Evolutionary conservation across 2,113 vertebrate species (phyloP), one percentile per base, ranked within the genome.

Genomic region (Tonatia bakeri): DNA sequence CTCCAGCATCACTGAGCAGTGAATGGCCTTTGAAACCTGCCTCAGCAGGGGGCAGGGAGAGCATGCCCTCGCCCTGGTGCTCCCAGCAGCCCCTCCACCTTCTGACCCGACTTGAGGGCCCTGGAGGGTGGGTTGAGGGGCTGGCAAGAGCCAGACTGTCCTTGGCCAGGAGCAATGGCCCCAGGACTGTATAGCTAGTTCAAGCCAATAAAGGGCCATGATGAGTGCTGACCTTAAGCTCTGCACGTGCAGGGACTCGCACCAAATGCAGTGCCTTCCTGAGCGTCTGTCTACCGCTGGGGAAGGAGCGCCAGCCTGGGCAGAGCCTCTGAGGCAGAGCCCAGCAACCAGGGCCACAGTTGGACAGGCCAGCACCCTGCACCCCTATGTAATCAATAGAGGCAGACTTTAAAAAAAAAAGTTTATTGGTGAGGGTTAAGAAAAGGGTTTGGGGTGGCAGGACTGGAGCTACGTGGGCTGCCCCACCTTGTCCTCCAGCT

Each of bases 401-500:
- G 9, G 24, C 8, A 20, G 65, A 95, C 73, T 85, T 45, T 12
- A 5, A 95, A 97, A 97, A 96, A 95, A 91, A 17, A 69, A 91
- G 70, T 92, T 98, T 98, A 99, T 98, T 98, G 91, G 67, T 92
- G 95, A 96, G 93, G 94, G 38, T 97, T 98, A 97, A 96, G 89
- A 92, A 95, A 96, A 4, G 77, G 47, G 86, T 36, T n/a, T 67
- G 36, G 24, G 61, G 28, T 50, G 67, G 81, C 64, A 52, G 16
- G 45, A 43, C 45, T 20, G 33, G 72, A 0, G 92, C 96, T 99
- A 99, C 0, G 98, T 97, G 59, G 97, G 98, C 11, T 97, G 86
- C 90, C 98, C 98, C 0, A 99, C 98, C 10, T 99, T 97, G 0
- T 99, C 99, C 10, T 99, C 99, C 91, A n/a, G 98, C 97, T 98